Evolutionary conservation across 2,113 vertebrate genomes (phyloP), one percentile per base, ranked within the genome.

Genomic region (Tichodroma muraria): DNA sequence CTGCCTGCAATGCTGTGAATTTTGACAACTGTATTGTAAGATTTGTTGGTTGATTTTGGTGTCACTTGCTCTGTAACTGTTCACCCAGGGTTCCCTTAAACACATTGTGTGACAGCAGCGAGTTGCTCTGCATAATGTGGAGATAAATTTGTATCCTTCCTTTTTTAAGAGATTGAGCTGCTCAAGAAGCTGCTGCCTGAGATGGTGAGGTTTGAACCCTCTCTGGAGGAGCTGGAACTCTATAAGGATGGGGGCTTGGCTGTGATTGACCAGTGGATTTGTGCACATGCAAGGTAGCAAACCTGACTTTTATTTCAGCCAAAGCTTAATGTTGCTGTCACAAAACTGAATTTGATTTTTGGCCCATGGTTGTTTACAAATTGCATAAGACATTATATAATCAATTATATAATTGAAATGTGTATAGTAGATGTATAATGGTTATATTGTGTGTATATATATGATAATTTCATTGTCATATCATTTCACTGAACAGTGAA

Each of bases 181-280:
- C 96, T 99, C 66, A 98, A 96, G 93, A 97, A 64, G 70, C 94
- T 98, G 85, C 83, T 99, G 30, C 99, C 99, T 10, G 98, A 98
- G 85, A 99, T 99, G 98, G 94, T 99, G 90, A 97, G 98, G 27
- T 99, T 98, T 61, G 98, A 99, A 63, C 97, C 99, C 10, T 98
- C 98, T 2, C 95, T 95, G 96, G 98, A 98, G 37, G 98, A 99
- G 87, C 96, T 99, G 80, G 98, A 98, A 65, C 98, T 99, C 35
- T 98, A 98, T 86, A 99, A 98, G 88, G 99, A 99, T 11, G 99
- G 99, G 27, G 99, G 99, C 4, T 96, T 99, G 37, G 99, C 99
- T 17, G 98, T 99, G 79, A 98, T 99, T 80, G 99, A 99, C 94
- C 99, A 99, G 96, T 99, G 99, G 99, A 98, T 99, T 95, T 99